Percentiles rank a stretch among this genome's conserved stretches.
Conservation (phyloP, 2,113 vertebrate species). For the Grammomys surdaster region DNA sequence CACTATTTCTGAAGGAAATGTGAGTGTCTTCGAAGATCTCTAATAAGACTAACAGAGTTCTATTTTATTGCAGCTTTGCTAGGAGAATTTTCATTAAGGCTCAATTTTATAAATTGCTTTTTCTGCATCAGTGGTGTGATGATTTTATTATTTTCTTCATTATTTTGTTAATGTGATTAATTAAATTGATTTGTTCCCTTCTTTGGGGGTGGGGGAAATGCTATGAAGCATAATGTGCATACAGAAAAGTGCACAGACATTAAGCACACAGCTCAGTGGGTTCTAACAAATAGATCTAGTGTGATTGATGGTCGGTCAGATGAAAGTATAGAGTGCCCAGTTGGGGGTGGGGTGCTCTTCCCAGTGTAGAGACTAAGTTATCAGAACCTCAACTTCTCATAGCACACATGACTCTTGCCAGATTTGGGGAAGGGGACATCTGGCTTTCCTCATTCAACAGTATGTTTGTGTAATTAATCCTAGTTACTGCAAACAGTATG, state of each 20-base stretch:
- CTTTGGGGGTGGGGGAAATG: background rate
- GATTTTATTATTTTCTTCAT: constrained; percentile 60
- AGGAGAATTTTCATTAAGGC: constrained; percentile 54
- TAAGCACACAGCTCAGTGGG: background rate
- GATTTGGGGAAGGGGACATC: background rate
- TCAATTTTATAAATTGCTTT: constrained; percentile 63
- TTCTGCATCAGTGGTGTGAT: constrained; percentile 47
- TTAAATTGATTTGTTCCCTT: constrained; percentile 51
- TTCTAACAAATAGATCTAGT: background rate
- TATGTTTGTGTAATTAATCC: background rate
- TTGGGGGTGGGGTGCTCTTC: rapidly evolving
- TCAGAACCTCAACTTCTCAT: background rate
- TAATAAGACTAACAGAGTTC: constrained; percentile 53
- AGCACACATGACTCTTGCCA: background rate
- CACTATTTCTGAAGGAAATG: constrained; percentile 50
- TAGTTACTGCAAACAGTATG: background rate
- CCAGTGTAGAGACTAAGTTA: background rate
- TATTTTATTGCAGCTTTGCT: constrained; percentile 56
- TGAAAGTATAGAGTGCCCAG: background rate
- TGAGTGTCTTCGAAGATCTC: constrained; percentile 13
- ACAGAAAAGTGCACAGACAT: background rate
- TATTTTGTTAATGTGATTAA: constrained; percentile 58
- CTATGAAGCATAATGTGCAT: constrained; percentile 3
- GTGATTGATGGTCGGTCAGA: background rate
- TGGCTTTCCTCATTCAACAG: constrained; percentile 9